Percentiles rank a stretch among this genome's conserved stretches.
Conservation (phyloP, 2,113 vertebrate species). For the Salvator merianae region DNA sequence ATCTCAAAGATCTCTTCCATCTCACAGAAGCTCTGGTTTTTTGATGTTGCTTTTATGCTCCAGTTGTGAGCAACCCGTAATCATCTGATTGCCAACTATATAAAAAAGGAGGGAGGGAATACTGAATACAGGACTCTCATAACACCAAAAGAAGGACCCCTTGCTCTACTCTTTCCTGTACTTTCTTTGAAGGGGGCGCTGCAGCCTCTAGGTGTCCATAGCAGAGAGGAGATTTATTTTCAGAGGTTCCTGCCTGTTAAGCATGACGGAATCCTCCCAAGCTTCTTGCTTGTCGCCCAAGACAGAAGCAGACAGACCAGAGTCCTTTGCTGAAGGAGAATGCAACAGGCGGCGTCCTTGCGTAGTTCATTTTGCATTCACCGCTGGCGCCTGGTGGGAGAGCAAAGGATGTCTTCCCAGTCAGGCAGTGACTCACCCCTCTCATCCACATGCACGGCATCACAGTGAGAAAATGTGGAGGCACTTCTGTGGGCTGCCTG, state of each 20-base stretch:
- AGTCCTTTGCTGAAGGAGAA: not conserved
- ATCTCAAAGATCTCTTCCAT: too few species aligned
- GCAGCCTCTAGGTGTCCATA: not conserved
- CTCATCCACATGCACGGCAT: not conserved
- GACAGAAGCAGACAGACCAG: not conserved
- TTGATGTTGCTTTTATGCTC: too few species aligned
- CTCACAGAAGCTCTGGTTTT: too few species aligned
- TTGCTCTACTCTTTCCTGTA: not conserved
- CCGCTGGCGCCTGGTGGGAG: not conserved
- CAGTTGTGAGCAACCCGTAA: too few species aligned
- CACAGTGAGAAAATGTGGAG: not conserved
- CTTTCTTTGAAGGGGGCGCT: not conserved
- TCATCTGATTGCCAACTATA: too few species aligned
- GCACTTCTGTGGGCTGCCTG: not conserved
- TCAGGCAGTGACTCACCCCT: slow-evolving; percentile 12
- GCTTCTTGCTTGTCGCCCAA: not conserved
- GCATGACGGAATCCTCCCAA: not conserved
- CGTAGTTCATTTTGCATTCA: not conserved
- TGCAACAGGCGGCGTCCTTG: not conserved
- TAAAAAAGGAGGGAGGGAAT: too few species aligned
- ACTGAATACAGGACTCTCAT: too few species aligned
- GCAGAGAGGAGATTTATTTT: not conserved
- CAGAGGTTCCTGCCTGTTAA: not conserved
- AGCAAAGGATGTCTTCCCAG: not conserved
- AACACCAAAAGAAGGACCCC: too few species aligned